A percentile compares a stretch with the other conserved stretches of the same genome.
These are phyloP conservation scores for Cotesia congregata DNA, from an alignment of 2,888 invertebrate genomes.

Conservation along the genomic window DNA sequence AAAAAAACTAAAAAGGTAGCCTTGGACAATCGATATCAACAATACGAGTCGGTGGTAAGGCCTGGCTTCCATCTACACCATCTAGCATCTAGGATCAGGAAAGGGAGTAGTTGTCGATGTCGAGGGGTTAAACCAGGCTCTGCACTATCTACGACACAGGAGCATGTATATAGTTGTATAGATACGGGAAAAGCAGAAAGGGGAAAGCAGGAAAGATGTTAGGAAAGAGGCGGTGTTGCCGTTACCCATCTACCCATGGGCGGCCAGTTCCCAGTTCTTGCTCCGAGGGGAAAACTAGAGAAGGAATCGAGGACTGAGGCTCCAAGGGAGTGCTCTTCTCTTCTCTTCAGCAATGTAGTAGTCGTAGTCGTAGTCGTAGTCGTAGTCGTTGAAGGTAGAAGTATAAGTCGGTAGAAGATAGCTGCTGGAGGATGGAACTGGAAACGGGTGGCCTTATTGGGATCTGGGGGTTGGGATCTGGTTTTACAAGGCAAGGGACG, in stretches of 20 bases:
- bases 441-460: constrained; percentile 64
- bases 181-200: constrained; percentile 25
- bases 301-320: constrained; percentile 42
- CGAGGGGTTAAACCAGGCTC: constrained; percentile 36
- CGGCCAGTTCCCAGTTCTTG: constrained; percentile 14
- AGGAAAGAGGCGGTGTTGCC: constrained; percentile 42
- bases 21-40: constrained; percentile 64
- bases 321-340: constrained; percentile 38
- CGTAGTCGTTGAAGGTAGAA: not conserved
- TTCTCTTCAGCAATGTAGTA: not conserved
- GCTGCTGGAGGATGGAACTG: constrained; percentile 47
- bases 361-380: not conserved
- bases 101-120: constrained; percentile 33
- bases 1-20: constrained; percentile 55
- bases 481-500: constrained; percentile 62
- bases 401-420: constrained; percentile 31
- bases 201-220: constrained; percentile 32
- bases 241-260: constrained; percentile 24
- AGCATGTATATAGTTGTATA: too few relatives aligned
- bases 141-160: constrained; percentile 22
- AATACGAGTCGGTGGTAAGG: constrained; percentile 58
- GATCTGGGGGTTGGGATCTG: constrained; percentile 60
- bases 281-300: constrained; percentile 42
- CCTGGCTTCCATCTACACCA: constrained; percentile 21
- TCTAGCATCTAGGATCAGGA: constrained; percentile 41